Evolutionary conservation across 1,140 invertebrate species (phyloP).

Genomic region (Lordiphosa collinella): DNA sequence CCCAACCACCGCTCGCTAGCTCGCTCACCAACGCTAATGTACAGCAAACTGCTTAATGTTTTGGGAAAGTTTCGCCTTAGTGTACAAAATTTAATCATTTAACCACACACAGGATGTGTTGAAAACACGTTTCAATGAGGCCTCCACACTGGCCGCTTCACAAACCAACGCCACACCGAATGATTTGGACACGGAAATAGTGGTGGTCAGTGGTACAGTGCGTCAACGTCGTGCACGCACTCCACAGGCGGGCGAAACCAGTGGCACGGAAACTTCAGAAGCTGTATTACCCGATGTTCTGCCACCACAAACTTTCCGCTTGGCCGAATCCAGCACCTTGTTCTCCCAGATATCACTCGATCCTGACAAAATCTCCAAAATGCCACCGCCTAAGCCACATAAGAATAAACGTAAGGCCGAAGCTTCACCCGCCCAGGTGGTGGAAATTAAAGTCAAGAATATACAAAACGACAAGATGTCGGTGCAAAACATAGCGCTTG

Average conservation of each 20-base stretch:
- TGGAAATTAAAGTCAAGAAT: constrained; percentile 73
- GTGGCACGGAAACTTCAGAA: constrained; percentile 14
- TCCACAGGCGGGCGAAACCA: constrained; percentile 47
- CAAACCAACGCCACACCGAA: constrained; percentile 10
- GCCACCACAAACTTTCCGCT: constrained; percentile 81
- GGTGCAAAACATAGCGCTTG: constrained; percentile 65
- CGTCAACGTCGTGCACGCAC: constrained; percentile 73
- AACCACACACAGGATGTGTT: constrained; percentile 54
- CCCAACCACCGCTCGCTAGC: constrained; percentile 37
- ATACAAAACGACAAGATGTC: constrained; percentile 78
- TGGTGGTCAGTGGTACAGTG: constrained; percentile 78
- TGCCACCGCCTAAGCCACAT: constrained; percentile 34
- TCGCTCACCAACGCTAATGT: constrained; percentile 41
- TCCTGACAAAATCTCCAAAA: constrained; percentile 11
- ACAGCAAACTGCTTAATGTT: constrained; percentile 29
- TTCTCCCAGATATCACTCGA: constrained; percentile 85
- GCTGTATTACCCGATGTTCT: constrained; percentile 69
- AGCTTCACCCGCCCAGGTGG: constrained; percentile 54
- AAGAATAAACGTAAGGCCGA: constrained; percentile 61
- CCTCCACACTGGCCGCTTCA: constrained; percentile 33
- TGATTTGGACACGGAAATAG: constrained; percentile 75
- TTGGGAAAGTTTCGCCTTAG: constrained; percentile 27
- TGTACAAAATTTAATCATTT: constrained; percentile 24
- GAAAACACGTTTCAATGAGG: constrained; percentile 59
- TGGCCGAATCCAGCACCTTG: constrained; percentile 85